A percentile compares a stretch with the other conserved stretches of the same genome.
Evolutionary conservation across 2,113 vertebrate species (phyloP).

Genomic region (Poeciliopsis occidentalis): DNA sequence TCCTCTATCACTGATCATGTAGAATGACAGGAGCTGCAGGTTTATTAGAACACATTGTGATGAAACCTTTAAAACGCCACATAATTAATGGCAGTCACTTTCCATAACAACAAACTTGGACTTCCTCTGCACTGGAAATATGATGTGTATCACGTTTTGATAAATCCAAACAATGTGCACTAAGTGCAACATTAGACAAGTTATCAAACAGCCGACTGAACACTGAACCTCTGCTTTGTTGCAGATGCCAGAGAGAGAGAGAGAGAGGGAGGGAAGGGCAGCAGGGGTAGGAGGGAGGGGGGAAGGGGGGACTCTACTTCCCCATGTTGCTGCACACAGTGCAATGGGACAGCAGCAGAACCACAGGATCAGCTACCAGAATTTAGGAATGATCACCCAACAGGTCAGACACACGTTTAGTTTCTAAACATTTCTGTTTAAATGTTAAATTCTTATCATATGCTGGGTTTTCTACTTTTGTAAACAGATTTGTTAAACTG

Average conservation of each 20-base stretch:
- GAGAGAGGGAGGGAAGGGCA: background rate
- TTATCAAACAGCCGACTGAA: background rate
- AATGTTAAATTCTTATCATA: background rate
- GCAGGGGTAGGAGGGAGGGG: no score
- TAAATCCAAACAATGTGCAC: background rate
- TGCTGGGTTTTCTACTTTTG: no score
- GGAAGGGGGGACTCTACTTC: slow-evolving; percentile 30
- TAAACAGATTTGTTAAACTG: no score
- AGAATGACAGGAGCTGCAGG: background rate
- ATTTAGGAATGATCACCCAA: slow-evolving; percentile 43
- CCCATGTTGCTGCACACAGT: slow-evolving; percentile 12
- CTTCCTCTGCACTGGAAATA: no score
- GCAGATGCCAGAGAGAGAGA: no score
- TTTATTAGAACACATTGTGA: background rate
- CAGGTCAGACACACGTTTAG: slow-evolving; percentile 49
- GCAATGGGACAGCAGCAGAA: slow-evolving; percentile 23
- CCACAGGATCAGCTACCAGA: slow-evolving; percentile 15
- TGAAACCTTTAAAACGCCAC: background rate
- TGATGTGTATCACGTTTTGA: background rate
- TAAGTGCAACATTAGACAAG: background rate
- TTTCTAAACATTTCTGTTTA: rapidly evolving
- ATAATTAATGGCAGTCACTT: no score
- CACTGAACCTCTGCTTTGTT: background rate
- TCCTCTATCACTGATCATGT: background rate
- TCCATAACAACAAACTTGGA: no score